Evolutionary conservation across 2,888 invertebrate genomes (phyloP), one percentile per base, ranked within the genome.

Genomic region (Odontomyia ornata): DNA sequence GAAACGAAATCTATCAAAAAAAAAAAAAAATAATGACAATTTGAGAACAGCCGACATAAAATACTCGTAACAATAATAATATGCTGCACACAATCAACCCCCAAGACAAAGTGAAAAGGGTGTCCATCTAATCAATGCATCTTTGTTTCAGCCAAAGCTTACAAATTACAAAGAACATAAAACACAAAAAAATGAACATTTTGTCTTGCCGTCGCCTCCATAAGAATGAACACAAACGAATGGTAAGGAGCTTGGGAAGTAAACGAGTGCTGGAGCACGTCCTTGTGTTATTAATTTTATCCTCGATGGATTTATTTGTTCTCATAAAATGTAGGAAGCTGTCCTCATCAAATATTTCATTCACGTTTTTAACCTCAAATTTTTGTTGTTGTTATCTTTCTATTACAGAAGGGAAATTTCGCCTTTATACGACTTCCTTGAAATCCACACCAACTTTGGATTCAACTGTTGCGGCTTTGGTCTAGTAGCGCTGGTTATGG

Each of bases 271-370:
- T 57, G 60, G 30, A 30, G 73, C 73, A 73, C 73, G 73, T 73
- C 73, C 52, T 57, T n/a, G n/a, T 57, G 73, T 73, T 73, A 73
- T 73, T 73, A 73, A 73, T 73, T 73, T 73, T 57, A 43, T 57
- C 60, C 73, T 73, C 73, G 73, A 73, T 73, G 73, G 73, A 73
- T 73, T 73, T 73, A 73, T 73, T 73, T 73, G 57, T 73, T 73
- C 73, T 73, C 57, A 43, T 73, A 57, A 57, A 73, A 57, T 60
- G 73, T 36, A 73, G 73, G 57, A 73, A 57, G 73, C 57, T 57
- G 73, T 57, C 73, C 78, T 78, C 78, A 78, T 78, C 76, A 77
- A 71, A 52, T 69, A 78, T 77, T 77, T 78, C 78, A 77, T 73
- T 64, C 78, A 78, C 78, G 78, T 78, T 76, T 75, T 78, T 67